These are phyloP conservation scores for Pteronotus mesoamericanus DNA, from an alignment of 2,797 vertebrate species.

Conservation along the genomic window DNA sequence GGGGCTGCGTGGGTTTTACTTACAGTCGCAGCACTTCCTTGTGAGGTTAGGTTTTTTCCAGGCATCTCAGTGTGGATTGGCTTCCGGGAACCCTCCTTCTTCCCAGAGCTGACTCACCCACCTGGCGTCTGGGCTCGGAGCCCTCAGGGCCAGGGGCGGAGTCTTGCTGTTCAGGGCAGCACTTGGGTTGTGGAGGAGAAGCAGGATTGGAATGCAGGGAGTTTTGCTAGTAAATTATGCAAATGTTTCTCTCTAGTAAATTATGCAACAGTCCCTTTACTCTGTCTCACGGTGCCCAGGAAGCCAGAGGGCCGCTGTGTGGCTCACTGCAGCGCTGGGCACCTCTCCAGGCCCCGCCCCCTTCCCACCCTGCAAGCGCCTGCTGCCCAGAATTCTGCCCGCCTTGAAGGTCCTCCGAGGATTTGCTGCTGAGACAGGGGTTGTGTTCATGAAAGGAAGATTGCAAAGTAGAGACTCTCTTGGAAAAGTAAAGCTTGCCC, in stretches of 20 bases:
- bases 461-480: neutral
- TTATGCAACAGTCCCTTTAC: neutral
- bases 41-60: neutral
- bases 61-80: no score
- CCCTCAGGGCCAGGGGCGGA: neutral
- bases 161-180: neutral
- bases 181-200: no score
- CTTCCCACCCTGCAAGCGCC: neutral
- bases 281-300: no score
- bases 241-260: neutral
- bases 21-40: neutral
- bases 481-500: neutral
- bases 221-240: neutral
- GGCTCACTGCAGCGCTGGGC: fast-evolving
- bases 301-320: neutral
- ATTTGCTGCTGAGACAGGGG: neutral
- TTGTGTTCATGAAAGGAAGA: neutral
- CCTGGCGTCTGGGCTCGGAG: neutral
- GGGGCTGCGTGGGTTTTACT: neutral
- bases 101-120: neutral
- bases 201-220: neutral
- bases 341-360: neutral
- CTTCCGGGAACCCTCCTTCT: neutral
- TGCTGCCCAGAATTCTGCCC: neutral
- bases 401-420: neutral